Base-by-base conservation (phyloP, 2,888 invertebrate genomes). In the Drosophila niveifrons region DNA sequence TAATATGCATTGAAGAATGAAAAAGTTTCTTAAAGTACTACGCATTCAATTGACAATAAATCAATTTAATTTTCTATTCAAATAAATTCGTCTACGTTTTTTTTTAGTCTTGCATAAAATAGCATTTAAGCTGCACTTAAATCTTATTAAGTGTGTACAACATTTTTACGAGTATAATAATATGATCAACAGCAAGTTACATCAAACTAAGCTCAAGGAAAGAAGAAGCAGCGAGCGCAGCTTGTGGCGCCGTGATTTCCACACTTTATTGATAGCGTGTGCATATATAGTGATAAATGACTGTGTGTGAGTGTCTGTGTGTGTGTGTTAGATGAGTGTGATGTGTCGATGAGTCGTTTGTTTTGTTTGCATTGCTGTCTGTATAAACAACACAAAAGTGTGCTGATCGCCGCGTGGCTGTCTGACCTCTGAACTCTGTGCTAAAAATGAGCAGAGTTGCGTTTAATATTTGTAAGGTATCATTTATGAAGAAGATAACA, bases 391-490 rank as follows among this genome's bases (percentile, higher is more conserved):
- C 8, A 41, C 11, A 11, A 7, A 41, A 41, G 39, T 39, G 39
- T 39, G 39, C 39, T 39, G 39, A 41, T 41, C 39, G 39, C 13
- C 7, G 39, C 39, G 39, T 41, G 39, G 39, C 15, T 41, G 15
- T 8, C 8, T 41, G 39, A 41, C 13, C 39, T 41, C 39, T 41
- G 39, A 41, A 15, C 15, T 41, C 39, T 15, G 8, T 13, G 13
- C 7, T 31, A 31, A 31, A 31, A 31, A 7, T 8, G 31, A 10
- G 31, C 31, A 23, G 23, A 23, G 23, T 23, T 23, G 23, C 6
- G 0, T 23, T 9, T 31, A 36, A 11, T 36, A 36, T 2, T 36
- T 36, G 36, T n/a, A 11, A 6, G 10, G 4, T 11, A n/a, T 11
- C n/a, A 36, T 36, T n/a, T 36, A n/a, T 3, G 10, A 6, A 7